Evolutionary conservation across 2,797 vertebrate genomes (phyloP).

Genomic region (Buceros bicornis): DNA sequence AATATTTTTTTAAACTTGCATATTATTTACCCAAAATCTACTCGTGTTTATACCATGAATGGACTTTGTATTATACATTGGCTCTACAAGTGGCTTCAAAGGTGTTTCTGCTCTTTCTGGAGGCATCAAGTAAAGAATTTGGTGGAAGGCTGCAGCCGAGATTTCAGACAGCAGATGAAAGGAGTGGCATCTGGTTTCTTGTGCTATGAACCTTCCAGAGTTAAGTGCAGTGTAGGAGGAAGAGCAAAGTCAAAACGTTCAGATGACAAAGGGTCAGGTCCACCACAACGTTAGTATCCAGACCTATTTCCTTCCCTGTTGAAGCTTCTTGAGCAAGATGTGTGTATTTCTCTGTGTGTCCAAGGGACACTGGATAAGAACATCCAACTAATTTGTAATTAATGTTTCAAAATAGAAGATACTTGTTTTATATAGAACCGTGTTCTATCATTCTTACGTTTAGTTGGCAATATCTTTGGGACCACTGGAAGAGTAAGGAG

Average conservation of each 20-base stretch:
- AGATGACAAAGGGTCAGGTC: background rate
- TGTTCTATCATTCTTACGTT: background rate
- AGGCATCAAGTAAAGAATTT: background rate
- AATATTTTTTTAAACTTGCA: background rate
- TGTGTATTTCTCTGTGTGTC: background rate
- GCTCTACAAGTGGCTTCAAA: accelerated
- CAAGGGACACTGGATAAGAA: background rate
- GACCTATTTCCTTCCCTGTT: background rate
- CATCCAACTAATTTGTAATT: background rate
- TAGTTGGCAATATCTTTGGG: background rate
- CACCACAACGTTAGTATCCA: accelerated
- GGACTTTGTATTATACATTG: background rate
- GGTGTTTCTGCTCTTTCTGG: background rate
- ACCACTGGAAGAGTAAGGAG: background rate
- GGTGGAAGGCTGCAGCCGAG: background rate
- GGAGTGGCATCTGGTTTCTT: accelerated
- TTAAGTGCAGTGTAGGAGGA: background rate
- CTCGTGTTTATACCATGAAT: background rate
- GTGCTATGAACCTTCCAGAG: background rate
- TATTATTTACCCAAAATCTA: background rate
- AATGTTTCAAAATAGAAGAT: background rate
- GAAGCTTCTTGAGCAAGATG: background rate
- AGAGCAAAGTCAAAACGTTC: background rate
- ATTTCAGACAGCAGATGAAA: background rate
- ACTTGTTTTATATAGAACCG: background rate